Evolutionary conservation across 2,797 vertebrate species (phyloP).

Genomic region (Simalia tracyae): DNA sequence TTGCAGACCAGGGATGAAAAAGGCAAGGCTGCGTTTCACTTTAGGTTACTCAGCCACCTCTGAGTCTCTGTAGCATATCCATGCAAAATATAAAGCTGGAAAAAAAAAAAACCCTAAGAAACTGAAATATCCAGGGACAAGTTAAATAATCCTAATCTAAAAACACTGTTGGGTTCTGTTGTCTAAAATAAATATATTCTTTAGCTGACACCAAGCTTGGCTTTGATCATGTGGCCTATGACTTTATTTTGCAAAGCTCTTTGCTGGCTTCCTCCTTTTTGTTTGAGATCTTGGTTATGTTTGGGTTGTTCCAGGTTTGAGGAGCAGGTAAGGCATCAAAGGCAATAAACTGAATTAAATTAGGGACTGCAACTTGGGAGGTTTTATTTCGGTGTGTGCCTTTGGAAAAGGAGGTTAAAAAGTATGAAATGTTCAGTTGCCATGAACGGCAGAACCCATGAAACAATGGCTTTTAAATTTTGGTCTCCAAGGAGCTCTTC

Average conservation of each 20-base stretch:
- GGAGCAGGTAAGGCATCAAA: neutral
- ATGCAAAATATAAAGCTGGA: neutral
- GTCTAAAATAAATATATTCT: neutral
- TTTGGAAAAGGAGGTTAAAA: neutral
- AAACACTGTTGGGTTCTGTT: neutral
- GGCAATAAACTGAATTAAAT: neutral
- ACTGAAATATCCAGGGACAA: neutral
- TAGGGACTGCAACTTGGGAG: neutral
- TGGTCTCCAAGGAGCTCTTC: slow-evolving; percentile 20
- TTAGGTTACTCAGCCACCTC: neutral
- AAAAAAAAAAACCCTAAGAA: neutral
- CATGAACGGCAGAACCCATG: neutral
- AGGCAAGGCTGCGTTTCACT: neutral
- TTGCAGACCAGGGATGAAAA: neutral
- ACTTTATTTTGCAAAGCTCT: neutral
- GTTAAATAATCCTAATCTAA: neutral
- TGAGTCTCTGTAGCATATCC: neutral
- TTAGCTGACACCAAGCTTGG: neutral
- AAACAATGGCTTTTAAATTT: slow-evolving; percentile 26
- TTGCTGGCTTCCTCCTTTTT: neutral
- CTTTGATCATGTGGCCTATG: neutral
- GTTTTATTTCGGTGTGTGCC: neutral
- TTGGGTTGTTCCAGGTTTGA: neutral
- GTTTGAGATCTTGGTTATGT: neutral
- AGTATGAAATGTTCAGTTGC: slow-evolving; percentile 10